These are phyloP conservation scores for Upupa epops DNA, from an alignment of 2,113 vertebrate species.

Conservation along the genomic window DNA sequence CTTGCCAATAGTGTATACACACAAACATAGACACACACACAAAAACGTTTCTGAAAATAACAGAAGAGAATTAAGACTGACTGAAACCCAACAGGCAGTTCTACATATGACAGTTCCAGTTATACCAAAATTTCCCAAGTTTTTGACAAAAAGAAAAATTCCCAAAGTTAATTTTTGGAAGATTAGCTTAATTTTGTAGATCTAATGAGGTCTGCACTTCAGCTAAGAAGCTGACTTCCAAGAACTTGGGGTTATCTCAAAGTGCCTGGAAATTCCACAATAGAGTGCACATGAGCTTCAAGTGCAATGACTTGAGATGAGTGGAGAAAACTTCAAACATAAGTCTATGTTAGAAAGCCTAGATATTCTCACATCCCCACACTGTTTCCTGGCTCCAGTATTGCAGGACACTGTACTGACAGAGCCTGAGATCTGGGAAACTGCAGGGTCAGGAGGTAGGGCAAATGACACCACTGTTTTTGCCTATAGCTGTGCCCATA, in stretches of 20 bases:
- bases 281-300: accelerated
- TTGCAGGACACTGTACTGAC: neutral
- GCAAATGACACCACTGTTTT: neutral
- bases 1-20: neutral
- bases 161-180: neutral
- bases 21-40: neutral
- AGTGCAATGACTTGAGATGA: neutral
- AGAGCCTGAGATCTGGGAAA: neutral
- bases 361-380: neutral
- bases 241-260: neutral
- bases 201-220: neutral
- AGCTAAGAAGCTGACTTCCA: neutral
- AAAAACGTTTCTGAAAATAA: neutral
- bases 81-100: neutral
- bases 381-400: neutral
- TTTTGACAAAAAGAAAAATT: neutral
- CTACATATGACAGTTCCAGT: neutral
- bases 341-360: neutral
- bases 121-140: neutral
- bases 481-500: neutral
- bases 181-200: neutral
- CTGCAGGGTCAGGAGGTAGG: accelerated
- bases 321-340: neutral
- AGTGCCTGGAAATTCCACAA: neutral
- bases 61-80: neutral